Evolutionary conservation across 2,113 vertebrate species (phyloP), one percentile per base, ranked within the genome.

Genomic region (Ranitomeya variabilis): DNA sequence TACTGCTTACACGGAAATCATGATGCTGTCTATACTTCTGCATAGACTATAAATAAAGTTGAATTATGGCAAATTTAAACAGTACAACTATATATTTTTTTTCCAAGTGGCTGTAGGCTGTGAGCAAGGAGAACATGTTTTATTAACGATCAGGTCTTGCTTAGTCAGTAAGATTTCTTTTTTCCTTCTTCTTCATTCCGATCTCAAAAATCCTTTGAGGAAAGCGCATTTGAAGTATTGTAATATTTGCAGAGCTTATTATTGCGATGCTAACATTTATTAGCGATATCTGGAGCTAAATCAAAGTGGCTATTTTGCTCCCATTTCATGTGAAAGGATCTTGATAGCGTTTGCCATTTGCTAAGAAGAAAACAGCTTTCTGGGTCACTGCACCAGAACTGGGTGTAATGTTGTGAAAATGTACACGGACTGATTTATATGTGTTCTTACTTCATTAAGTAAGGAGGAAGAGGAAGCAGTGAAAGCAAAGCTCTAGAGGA

Each of bases 51-150:
- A 77, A 84, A 89, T 89, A 89, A 89, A 84, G 73, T 77, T 89
- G 87, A 89, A 84, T 89, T 89, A 89, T 89, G 82, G 82, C 87
- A 89, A 89, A 89, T 89, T 89, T 89, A 85, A 89, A 84, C 87
- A 85, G 81, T 84, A 89, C 83, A 69, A 59, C 73, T 62, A 19
- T 88, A 52, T 45, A 45, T 45, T 89, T 89, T 88, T 83, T 85
- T 67, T 85, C 60, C 87, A 69, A 85, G 81, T 85, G 69, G 87
- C 87, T 85, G 60, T 64, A 89, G 87, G 87, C 81, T 79, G 51
- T 62, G 66, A 84, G 81, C 87, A 85, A 79, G 73, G 79, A 76
- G 73, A 85, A 89, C 87, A 89, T 89, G 79, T 89, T 89, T 89
- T 89, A 89, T 89, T 89, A 89, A 89, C 85, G 73, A 77, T 54